Conservation (phyloP, 1,140 invertebrate genomes). For the Tetragonula clypearis region DNA sequence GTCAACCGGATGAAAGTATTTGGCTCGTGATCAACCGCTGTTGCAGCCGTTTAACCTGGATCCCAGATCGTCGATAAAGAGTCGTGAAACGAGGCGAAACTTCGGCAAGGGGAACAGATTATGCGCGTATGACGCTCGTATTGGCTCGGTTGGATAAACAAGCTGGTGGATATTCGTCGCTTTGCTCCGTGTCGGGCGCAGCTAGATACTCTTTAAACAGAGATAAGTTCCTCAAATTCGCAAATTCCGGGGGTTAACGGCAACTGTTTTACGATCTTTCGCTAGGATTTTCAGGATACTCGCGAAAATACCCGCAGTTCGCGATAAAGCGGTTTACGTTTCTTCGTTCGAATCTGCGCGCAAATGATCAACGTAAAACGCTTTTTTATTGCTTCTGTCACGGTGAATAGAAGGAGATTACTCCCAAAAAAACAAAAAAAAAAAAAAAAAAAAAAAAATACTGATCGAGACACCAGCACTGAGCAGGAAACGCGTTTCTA, state of each 20-base stretch:
- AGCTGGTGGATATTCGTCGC: neutral
- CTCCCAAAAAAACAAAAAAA: too few species aligned
- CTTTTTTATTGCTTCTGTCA: too few species aligned
- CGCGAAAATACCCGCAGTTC: constrained; percentile 45
- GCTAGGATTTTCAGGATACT: constrained; percentile 43
- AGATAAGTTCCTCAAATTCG: constrained; percentile 59
- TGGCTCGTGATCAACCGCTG: neutral
- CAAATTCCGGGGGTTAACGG: constrained; percentile 32
- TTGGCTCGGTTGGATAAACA: constrained; percentile 7
- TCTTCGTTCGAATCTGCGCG: neutral
- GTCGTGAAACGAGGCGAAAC: neutral
- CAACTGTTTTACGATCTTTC: constrained; percentile 54
- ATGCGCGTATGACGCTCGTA: neutral
- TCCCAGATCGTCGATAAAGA: neutral
- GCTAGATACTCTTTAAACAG: neutral
- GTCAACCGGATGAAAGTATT: neutral
- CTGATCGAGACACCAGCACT: too few species aligned
- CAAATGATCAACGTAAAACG: neutral
- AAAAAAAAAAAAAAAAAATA: too few species aligned
- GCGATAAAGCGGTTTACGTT: constrained; percentile 58
- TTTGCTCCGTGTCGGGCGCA: neutral
- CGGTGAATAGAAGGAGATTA: too few species aligned
- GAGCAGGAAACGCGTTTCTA: too few species aligned
- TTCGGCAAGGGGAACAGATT: neutral
- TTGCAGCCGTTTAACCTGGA: neutral